Conservation (phyloP, 2,797 vertebrate genomes). For the Iguana delicatissima region DNA sequence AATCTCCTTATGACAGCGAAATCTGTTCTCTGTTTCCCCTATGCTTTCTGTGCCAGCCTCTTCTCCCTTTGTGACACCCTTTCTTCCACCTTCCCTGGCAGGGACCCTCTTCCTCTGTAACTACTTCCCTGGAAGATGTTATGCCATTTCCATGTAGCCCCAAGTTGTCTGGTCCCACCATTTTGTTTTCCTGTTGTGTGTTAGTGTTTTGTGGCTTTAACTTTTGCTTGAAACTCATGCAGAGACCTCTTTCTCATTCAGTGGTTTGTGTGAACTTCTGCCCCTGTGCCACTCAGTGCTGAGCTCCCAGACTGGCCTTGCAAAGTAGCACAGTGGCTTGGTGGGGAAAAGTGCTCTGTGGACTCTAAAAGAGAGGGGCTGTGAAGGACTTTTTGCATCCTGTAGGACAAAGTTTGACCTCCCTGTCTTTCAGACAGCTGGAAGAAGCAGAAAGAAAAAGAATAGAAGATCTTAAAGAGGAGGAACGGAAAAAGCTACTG, state of each 20-base stretch:
- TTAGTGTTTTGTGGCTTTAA: neutral
- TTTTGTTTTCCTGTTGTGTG: neutral
- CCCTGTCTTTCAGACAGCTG: conserved; percentile 80
- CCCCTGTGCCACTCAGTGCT: neutral
- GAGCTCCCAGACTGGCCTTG: neutral
- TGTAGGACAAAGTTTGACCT: neutral
- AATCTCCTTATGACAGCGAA: too few species aligned
- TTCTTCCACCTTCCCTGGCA: neutral
- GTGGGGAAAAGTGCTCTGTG: neutral
- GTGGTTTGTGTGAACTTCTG: neutral
- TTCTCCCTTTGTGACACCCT: too few species aligned
- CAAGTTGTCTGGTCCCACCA: neutral
- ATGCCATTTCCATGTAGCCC: too few species aligned
- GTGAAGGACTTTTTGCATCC: neutral
- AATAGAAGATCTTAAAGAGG: conserved; percentile 88
- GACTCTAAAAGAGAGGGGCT: neutral
- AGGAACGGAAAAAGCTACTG: conserved; percentile 82
- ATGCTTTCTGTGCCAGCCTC: too few species aligned
- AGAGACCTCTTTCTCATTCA: neutral
- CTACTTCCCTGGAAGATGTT: neutral
- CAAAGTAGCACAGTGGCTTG: neutral
- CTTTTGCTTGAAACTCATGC: neutral
- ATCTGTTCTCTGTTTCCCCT: neutral
- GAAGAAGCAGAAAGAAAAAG: conserved; percentile 86
- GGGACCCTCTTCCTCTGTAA: neutral